Percentiles rank a stretch among this genome's conserved stretches.
phyloP scores from a whole-genome alignment of 2,797 vertebrate species.

The Notolabrus celidotus region DNA sequence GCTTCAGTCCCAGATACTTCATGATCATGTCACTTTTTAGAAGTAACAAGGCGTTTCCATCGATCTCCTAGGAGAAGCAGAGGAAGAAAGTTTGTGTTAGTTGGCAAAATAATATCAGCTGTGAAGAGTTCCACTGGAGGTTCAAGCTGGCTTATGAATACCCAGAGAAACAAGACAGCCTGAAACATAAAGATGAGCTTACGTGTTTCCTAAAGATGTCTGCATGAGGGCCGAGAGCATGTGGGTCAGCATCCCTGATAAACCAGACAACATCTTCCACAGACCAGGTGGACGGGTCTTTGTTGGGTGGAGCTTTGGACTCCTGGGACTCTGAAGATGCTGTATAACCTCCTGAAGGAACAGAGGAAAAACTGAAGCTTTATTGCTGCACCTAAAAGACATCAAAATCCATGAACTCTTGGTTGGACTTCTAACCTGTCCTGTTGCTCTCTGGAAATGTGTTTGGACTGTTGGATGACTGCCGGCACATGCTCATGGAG shows the following conservation, averaged over 20 bases:
- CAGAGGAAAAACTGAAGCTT: neutral
- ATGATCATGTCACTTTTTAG: constrained; percentile 97
- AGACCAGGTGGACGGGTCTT: constrained; percentile 92
- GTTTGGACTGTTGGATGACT: constrained; percentile 87
- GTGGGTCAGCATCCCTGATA: constrained; percentile 93
- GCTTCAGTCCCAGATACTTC: constrained; percentile 96
- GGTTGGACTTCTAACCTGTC: constrained; percentile 82
- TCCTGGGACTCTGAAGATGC: constrained; percentile 83
- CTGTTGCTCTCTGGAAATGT: constrained; percentile 88
- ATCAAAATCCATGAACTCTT: neutral
- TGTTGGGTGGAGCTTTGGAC: constrained; percentile 81
- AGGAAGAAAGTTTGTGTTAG: neutral
- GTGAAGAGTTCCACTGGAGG: too few relatives aligned
- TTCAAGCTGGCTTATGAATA: too few relatives aligned
- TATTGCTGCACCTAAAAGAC: neutral
- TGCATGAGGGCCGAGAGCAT: constrained; percentile 92
- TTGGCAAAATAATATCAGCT: too few relatives aligned
- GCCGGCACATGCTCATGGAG: constrained; percentile 82
- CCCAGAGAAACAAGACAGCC: neutral
- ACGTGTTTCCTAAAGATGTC: constrained; percentile 96
- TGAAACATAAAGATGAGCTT: constrained; percentile 48
- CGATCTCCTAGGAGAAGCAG: constrained; percentile 88
- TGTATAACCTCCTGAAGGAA: constrained; percentile 66
- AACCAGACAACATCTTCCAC: constrained; percentile 95
- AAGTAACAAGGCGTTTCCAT: constrained; percentile 92